A percentile compares a stretch with the other conserved stretches of the same genome.
Evolutionary conservation across 30 jellyfish, hydroid and myxozoan species (phyloP).

Genomic region (Aurelia coerulea): DNA sequence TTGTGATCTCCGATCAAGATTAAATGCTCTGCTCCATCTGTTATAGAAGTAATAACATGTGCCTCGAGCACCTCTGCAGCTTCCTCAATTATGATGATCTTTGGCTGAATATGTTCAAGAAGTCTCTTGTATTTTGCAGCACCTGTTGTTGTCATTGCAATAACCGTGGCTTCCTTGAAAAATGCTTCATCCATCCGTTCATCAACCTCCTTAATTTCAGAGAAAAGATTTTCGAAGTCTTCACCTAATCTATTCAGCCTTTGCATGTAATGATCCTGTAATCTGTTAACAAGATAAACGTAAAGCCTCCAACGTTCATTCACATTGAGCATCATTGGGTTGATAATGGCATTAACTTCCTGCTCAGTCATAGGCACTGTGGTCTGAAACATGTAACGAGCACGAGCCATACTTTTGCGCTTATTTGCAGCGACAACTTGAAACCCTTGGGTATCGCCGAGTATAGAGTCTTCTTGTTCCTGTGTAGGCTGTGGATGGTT

Average conservation of each 20-base stretch:
- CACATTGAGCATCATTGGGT: constrained; percentile 62
- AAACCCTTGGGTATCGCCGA: constrained; percentile 36
- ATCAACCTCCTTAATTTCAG: constrained; percentile 25
- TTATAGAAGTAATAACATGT: constrained; percentile 73
- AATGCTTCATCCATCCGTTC: constrained; percentile 48
- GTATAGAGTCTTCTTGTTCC: too few relatives aligned
- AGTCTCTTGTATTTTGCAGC: constrained; percentile 75
- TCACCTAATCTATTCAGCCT: not conserved
- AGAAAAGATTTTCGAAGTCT: constrained; percentile 70
- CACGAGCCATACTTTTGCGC: constrained; percentile 28
- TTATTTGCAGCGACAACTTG: constrained; percentile 40
- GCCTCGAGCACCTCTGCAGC: constrained; percentile 99
- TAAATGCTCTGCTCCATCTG: constrained; percentile 73
- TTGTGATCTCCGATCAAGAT: constrained; percentile 96
- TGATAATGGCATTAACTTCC: constrained; percentile 42
- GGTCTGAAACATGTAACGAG: constrained; percentile 8
- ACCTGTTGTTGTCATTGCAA: constrained; percentile 92
- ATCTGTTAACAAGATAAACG: constrained; percentile 5
- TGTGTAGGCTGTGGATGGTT: too few relatives aligned
- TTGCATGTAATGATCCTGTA: not conserved
- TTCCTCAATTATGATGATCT: constrained; percentile 82
- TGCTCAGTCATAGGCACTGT: constrained; percentile 53
- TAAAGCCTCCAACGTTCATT: constrained; percentile 76
- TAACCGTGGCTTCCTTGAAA: constrained; percentile 43
- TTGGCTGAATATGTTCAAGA: constrained; percentile 68